phyloP scores from a whole-genome alignment of 2,888 invertebrate species.

The Melieria crassipennis region DNA sequence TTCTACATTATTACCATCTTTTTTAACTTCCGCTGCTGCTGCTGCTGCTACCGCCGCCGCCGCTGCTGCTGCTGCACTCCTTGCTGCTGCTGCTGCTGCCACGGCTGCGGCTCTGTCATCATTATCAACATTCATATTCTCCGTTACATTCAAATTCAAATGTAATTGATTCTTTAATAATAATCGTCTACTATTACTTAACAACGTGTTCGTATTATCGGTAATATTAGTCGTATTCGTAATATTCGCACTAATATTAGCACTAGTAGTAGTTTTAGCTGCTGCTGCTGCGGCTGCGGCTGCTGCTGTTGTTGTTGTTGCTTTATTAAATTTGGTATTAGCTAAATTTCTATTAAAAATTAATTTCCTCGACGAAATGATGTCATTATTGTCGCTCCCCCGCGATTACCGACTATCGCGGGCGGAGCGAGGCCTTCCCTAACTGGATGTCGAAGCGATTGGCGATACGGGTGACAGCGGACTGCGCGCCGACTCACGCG shows the following conservation, averaged over 20 bases:
- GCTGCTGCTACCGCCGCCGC: slow-evolving; percentile 25
- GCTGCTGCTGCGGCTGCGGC: slow-evolving; percentile 47
- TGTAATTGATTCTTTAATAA: slow-evolving; percentile 58
- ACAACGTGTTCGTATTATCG: slow-evolving; percentile 45
- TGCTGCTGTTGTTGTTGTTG: slow-evolving; percentile 54
- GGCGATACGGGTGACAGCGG: slow-evolving; percentile 87
- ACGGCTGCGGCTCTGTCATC: slow-evolving; percentile 39
- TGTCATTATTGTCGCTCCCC: slow-evolving; percentile 67
- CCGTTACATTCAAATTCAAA: slow-evolving; percentile 55
- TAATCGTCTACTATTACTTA: slow-evolving; percentile 51
- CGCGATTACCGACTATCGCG: slow-evolving; percentile 68
- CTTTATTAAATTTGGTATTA: slow-evolving; percentile 61
- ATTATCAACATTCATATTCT: slow-evolving; percentile 55
- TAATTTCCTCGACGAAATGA: slow-evolving; percentile 67
- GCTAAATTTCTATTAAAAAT: slow-evolving; percentile 66
- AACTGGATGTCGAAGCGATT: slow-evolving; percentile 92
- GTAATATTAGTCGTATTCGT: slow-evolving; percentile 37
- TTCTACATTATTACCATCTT: slow-evolving; percentile 58
- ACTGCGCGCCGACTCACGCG: slow-evolving; percentile 85
- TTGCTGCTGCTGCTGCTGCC: slow-evolving; percentile 29
- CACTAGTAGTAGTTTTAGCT: slow-evolving; percentile 38
- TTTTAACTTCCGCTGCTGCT: slow-evolving; percentile 18
- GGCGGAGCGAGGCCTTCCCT: slow-evolving; percentile 76
- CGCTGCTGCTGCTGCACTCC: slow-evolving; percentile 32
- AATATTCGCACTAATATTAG: slow-evolving; percentile 42